Percentiles rank a stretch among this genome's conserved stretches.
phyloP scores from a whole-genome alignment of 1,140 invertebrate species.

The Magallana gigas region DNA sequence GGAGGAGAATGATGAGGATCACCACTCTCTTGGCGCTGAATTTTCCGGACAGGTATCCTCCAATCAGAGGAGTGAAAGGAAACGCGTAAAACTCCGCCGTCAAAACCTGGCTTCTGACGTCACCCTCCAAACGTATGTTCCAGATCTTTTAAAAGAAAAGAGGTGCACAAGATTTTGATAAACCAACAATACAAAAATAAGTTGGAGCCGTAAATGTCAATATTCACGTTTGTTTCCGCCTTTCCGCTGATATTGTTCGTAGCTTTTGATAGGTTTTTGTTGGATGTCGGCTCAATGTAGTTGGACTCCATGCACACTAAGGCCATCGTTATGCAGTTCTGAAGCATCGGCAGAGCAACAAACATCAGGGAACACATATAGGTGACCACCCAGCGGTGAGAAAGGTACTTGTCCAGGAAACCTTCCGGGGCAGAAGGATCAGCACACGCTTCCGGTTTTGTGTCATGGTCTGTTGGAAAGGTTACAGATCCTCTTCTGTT shows the following conservation, averaged over 20 bases:
- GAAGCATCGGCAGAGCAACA: neutral
- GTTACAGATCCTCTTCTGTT: neutral
- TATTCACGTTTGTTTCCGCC: neutral
- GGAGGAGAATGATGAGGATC: conserved; percentile 49
- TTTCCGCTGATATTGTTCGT: neutral
- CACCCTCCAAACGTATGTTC: conserved; percentile 84
- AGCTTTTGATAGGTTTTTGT: neutral
- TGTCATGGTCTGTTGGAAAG: conserved; percentile 1
- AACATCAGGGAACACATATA: conserved; percentile 5
- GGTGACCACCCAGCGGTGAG: neutral
- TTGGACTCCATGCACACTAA: conserved; percentile 33
- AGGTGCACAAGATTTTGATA: neutral
- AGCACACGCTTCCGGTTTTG: neutral
- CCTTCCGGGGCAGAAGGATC: neutral
- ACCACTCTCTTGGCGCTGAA: conserved; percentile 74
- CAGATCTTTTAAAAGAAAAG: conserved; percentile 60
- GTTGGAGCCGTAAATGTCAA: no score
- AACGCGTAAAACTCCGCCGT: conserved; percentile 92
- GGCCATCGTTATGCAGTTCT: conserved; percentile 15
- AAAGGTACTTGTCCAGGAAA: neutral
- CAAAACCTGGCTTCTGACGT: conserved; percentile 87
- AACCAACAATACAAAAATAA: no score
- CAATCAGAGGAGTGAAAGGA: conserved; percentile 87
- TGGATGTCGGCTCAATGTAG: neutral
- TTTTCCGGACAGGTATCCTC: conserved; percentile 84